Conservation (phyloP, 2,797 vertebrate species). For the Apodemus agrarius region DNA sequence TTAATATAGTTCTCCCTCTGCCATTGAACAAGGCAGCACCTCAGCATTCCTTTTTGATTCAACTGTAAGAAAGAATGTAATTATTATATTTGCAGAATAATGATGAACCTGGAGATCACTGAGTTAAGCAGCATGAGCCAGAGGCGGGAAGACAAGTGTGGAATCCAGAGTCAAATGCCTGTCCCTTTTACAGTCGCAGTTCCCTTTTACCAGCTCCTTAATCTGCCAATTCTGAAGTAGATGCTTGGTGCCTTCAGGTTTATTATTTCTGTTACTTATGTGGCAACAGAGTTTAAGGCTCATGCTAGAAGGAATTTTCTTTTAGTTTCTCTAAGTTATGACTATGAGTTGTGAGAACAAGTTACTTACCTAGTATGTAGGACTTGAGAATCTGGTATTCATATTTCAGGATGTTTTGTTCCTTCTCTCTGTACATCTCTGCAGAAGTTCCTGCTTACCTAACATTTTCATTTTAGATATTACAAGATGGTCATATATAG, state of each 20-base stretch:
- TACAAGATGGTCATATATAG: background rate
- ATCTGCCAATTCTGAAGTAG: slow-evolving; percentile 22
- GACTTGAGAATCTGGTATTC: background rate
- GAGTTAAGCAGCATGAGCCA: too few relatives aligned
- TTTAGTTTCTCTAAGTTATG: slow-evolving; percentile 33
- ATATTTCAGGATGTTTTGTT: background rate
- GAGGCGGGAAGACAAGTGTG: too few relatives aligned
- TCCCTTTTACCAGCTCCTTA: background rate
- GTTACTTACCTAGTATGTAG: background rate
- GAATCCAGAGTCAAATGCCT: too few relatives aligned
- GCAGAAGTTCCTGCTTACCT: background rate
- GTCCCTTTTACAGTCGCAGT: background rate
- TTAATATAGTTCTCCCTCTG: background rate
- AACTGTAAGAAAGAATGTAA: too few relatives aligned
- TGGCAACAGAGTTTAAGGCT: background rate
- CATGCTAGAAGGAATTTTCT: background rate
- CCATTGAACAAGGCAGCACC: slow-evolving; percentile 15
- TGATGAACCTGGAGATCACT: too few relatives aligned
- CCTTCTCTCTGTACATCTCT: background rate
- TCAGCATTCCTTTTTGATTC: background rate
- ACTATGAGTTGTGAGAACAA: background rate
- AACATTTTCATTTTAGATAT: slow-evolving; percentile 36
- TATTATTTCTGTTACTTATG: slow-evolving; percentile 23
- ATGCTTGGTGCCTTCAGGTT: background rate
- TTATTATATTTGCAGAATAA: too few relatives aligned